Conservation (phyloP, 2,797 vertebrate species). For the Melanotaenia boesemani region DNA sequence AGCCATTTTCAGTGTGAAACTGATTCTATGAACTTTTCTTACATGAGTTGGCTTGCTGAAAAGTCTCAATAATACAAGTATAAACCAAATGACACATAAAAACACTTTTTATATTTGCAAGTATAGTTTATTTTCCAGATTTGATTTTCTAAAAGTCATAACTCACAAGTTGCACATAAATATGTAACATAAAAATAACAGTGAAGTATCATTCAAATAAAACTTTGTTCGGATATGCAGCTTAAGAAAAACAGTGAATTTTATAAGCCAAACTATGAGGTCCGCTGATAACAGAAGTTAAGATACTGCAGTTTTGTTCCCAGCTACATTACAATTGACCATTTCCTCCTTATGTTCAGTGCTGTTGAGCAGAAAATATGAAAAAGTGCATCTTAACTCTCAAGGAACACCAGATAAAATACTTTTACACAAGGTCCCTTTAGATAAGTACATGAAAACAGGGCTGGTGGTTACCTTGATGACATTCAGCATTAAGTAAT, state of each 20-base stretch:
- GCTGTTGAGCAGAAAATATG: not conserved
- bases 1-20: slow-evolving; percentile 8
- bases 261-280: not conserved
- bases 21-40: not conserved
- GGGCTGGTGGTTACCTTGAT: not conserved
- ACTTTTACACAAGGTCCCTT: slow-evolving; percentile 35
- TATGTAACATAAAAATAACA: slow-evolving; percentile 2
- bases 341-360: slow-evolving; percentile 25
- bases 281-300: slow-evolving; percentile 1
- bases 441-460: slow-evolving; percentile 64
- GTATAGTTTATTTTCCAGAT: slow-evolving; percentile 32
- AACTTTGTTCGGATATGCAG: not conserved
- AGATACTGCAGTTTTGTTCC: slow-evolving; percentile 6
- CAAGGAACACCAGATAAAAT: not conserved
- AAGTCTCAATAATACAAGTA: not conserved
- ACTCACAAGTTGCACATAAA: slow-evolving; percentile 4
- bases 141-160: not conserved
- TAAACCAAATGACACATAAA: not conserved
- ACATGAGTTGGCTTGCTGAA: too few relatives aligned
- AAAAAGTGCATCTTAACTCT: slow-evolving; percentile 27
- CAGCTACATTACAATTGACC: not conserved
- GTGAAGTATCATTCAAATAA: not conserved
- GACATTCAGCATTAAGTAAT: slow-evolving; percentile 23
- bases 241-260: not conserved
- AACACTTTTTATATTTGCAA: slow-evolving; percentile 5